A percentile compares a stretch with the other conserved stretches of the same genome.
Conservation (phyloP, 2,888 invertebrate genomes). For the Argynnis bischoffii region DNA sequence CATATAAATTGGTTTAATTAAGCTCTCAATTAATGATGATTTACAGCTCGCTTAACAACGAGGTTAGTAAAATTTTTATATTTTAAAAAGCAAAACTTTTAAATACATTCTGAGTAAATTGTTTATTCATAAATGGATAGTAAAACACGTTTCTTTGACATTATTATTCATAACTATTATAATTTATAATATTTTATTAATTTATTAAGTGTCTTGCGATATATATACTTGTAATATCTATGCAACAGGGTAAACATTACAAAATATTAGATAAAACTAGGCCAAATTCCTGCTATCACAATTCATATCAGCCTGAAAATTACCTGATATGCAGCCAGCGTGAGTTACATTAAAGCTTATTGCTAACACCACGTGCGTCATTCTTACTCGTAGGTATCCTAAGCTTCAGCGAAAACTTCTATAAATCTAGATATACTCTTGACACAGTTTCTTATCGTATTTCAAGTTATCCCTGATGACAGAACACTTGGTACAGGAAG, state of each 20-base stretch:
- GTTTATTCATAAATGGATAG: too few relatives aligned
- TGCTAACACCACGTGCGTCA: conserved; percentile 35
- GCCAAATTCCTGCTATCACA: conserved; percentile 5
- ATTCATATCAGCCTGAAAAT: conserved; percentile 18
- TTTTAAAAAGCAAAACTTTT: not conserved
- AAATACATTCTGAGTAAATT: not conserved
- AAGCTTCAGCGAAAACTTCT: conserved; percentile 34
- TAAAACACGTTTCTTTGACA: too few relatives aligned
- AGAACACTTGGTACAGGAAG: conserved; percentile 47
- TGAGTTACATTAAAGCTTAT: conserved; percentile 37
- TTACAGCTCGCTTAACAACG: conserved; percentile 7
- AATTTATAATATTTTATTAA: too few relatives aligned
- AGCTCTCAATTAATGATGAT: conserved; percentile 8
- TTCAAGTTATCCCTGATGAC: conserved; percentile 48
- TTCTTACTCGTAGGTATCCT: conserved; percentile 31
- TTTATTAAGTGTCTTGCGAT: too few relatives aligned
- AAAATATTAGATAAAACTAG: not conserved
- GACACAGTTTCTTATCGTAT: conserved; percentile 58
- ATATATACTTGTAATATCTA: too few relatives aligned
- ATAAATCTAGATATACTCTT: conserved; percentile 54
- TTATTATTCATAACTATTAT: too few relatives aligned
- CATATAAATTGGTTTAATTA: conserved; percentile 13
- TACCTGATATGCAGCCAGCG: conserved; percentile 19
- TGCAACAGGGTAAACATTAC: not conserved
- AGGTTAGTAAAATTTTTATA: not conserved